phyloP scores from a whole-genome alignment of 1,140 invertebrate genomes.

The Drosophila quadrilineata region DNA sequence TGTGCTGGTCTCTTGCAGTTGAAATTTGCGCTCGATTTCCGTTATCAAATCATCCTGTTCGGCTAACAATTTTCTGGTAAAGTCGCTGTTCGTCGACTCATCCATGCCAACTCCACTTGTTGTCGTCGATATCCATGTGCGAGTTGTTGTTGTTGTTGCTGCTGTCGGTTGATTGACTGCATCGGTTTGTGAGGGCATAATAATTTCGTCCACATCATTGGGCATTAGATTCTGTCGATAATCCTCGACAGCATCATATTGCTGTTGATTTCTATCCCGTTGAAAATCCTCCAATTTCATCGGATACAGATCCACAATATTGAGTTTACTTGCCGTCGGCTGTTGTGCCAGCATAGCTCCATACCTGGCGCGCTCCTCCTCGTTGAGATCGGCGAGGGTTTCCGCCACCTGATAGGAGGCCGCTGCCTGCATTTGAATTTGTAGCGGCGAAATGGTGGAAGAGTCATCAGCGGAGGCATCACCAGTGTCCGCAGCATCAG shows the following conservation, averaged over 20 bases:
- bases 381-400: slow-evolving; percentile 62
- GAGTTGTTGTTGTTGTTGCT: slow-evolving; percentile 11
- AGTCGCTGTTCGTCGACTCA: slow-evolving; percentile 44
- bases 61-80: slow-evolving; percentile 69
- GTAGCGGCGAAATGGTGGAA: slow-evolving; percentile 7
- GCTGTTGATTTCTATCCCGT: slow-evolving; percentile 10
- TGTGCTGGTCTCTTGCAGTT: slow-evolving; percentile 64
- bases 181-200: not conserved
- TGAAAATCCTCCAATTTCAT: slow-evolving; percentile 73
- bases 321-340: slow-evolving; percentile 60
- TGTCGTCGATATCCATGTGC: slow-evolving; percentile 14
- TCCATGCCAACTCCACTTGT: not conserved
- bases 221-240: slow-evolving; percentile 74
- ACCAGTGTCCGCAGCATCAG: not conserved
- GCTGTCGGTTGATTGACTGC: slow-evolving; percentile 11
- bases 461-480: not conserved
- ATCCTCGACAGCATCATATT: slow-evolving; percentile 50
- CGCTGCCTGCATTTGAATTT: slow-evolving; percentile 68
- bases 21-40: slow-evolving; percentile 77
- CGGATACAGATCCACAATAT: slow-evolving; percentile 75
- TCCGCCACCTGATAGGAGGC: slow-evolving; percentile 68
- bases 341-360: slow-evolving; percentile 59
- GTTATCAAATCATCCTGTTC: slow-evolving; percentile 77
- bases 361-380: slow-evolving; percentile 53
- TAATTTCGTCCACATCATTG: slow-evolving; percentile 62